phyloP scores from a whole-genome alignment of 2,888 invertebrate genomes.

The Ophonus ardosiacus region DNA sequence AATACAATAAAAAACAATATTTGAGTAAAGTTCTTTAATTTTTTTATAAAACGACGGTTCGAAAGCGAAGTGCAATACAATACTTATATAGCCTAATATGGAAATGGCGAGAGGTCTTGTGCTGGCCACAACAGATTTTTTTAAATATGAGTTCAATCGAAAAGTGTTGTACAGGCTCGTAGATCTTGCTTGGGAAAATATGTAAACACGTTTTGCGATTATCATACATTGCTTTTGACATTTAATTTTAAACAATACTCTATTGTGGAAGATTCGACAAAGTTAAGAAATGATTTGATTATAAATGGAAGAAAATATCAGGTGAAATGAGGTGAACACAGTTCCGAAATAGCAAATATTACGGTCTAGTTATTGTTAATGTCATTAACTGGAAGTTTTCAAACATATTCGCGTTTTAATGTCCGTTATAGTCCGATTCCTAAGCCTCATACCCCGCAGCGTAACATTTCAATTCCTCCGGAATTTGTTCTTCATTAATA shows the following conservation, averaged over 20 bases:
- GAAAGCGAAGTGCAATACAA: no score
- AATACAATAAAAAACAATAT: no score
- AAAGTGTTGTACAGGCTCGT: no score
- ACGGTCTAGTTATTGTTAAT: constrained; percentile 30
- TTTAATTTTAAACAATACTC: neutral
- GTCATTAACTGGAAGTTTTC: constrained; percentile 23
- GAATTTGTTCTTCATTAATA: constrained; percentile 45
- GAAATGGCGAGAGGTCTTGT: no score
- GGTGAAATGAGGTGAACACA: constrained; percentile 20
- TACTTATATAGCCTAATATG: no score
- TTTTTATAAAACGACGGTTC: no score
- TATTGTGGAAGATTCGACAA: constrained; percentile 1
- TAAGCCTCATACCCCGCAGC: neutral
- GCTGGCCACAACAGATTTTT: no score
- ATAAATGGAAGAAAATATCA: neutral
- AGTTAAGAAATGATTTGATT: constrained; percentile 7
- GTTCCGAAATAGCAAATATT: constrained; percentile 36
- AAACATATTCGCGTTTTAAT: constrained; percentile 18
- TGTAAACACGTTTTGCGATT: neutral
- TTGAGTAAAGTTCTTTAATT: no score
- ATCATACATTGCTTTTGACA: constrained; percentile 1
- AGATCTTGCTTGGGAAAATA: neutral
- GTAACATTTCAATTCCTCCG: constrained; percentile 28
- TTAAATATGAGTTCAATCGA: no score
- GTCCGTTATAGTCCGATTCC: constrained; percentile 24